Evolutionary conservation across 2,113 vertebrate species (phyloP).

Genomic region (Theristicus caerulescens): DNA sequence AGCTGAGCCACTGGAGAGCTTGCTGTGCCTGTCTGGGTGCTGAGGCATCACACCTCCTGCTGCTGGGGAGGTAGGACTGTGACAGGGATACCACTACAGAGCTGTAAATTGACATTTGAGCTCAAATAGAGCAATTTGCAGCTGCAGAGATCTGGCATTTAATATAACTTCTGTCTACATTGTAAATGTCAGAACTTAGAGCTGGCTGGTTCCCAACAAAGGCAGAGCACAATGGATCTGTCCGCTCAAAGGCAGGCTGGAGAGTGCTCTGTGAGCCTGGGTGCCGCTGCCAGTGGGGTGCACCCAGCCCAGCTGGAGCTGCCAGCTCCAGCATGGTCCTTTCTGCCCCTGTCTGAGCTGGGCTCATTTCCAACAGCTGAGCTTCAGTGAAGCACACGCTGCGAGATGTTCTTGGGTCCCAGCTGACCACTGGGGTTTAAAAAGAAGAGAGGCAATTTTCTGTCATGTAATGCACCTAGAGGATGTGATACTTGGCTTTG

Average conservation of each 20-base stretch:
- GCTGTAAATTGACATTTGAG: neutral
- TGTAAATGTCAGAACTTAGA: neutral
- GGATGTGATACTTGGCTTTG: neutral
- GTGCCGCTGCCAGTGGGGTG: neutral
- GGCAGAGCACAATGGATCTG: neutral
- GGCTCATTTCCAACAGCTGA: neutral
- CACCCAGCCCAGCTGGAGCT: neutral
- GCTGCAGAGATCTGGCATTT: neutral
- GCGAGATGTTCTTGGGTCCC: neutral
- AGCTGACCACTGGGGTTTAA: rapidly evolving
- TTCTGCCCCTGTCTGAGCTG: too few species aligned
- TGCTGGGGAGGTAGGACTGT: neutral
- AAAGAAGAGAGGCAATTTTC: neutral
- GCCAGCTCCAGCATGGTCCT: neutral
- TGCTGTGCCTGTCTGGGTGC: neutral
- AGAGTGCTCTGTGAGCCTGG: neutral
- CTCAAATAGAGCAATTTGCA: neutral
- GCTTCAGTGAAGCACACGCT: neutral
- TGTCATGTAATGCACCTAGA: neutral
- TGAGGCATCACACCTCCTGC: neutral
- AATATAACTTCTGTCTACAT: neutral
- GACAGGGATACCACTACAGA: neutral
- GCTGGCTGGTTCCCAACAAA: neutral
- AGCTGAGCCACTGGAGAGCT: neutral
- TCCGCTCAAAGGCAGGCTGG: neutral